Percentiles rank a stretch among this genome's conserved stretches.
Conservation (phyloP, 2,888 invertebrate species). For the Scaptomyza flava region DNA sequence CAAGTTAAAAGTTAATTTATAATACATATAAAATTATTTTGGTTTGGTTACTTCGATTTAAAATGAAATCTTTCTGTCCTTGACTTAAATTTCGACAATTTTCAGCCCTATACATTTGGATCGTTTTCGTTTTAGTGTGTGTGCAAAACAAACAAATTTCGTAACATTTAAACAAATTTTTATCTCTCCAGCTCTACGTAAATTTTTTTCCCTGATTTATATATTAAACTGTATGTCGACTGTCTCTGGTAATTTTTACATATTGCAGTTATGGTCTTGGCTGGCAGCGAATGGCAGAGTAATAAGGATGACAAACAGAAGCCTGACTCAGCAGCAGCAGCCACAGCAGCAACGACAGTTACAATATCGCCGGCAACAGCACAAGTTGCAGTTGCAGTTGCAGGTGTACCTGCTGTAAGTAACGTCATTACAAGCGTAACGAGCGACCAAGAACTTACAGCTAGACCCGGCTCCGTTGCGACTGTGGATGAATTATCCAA, state of each 20-base stretch:
- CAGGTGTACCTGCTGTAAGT: conserved; percentile 30
- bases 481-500: conserved; percentile 22
- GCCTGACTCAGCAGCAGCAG: conserved; percentile 50
- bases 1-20: no score
- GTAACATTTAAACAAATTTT: conserved; percentile 22
- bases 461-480: conserved; percentile 12
- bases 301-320: conserved; percentile 71
- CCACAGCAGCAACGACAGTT: conserved; percentile 42
- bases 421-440: conserved; percentile 11
- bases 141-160: conserved; percentile 34
- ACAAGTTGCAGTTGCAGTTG: conserved; percentile 20
- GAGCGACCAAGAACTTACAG: conserved; percentile 26
- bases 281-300: conserved; percentile 82
- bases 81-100: conserved; percentile 25
- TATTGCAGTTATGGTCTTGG: conserved; percentile 82
- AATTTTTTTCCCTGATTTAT: conserved; percentile 9
- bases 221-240: conserved; percentile 26
- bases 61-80: conserved; percentile 27
- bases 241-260: conserved; percentile 14
- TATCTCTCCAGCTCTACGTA: conserved; percentile 11
- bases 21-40: background rate
- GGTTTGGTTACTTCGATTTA: background rate
- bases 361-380: conserved; percentile 32
- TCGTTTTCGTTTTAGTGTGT: conserved; percentile 17
- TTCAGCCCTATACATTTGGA: conserved; percentile 17